These are phyloP conservation scores for Ctenosaura bakeri DNA, from an alignment of 2,797 vertebrate species.

Conservation along the genomic window DNA sequence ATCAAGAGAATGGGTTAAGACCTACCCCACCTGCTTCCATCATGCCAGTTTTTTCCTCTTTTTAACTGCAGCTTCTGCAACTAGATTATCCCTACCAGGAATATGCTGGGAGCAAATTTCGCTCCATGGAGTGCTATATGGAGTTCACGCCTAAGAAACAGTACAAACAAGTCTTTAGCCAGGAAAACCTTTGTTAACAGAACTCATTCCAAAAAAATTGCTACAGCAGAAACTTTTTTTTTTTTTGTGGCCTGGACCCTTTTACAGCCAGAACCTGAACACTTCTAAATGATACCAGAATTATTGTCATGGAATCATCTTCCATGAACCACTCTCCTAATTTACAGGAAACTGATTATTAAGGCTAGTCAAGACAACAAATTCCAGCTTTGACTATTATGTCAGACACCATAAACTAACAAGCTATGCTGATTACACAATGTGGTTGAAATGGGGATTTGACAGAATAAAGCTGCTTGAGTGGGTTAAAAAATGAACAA, in stretches of 20 bases:
- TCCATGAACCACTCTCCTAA: too few species aligned
- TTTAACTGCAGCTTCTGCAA: background rate
- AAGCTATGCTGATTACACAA: constrained; percentile 29
- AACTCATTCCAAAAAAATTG: background rate
- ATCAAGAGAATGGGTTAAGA: background rate
- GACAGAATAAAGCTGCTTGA: constrained; percentile 35
- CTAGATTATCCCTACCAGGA: background rate
- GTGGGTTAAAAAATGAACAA: constrained; percentile 12
- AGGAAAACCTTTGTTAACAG: rapidly evolving
- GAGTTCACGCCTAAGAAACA: background rate
- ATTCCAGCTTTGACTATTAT: background rate
- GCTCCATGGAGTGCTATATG: background rate
- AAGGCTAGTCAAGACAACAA: constrained; percentile 10
- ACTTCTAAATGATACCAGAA: background rate
- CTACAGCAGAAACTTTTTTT: background rate
- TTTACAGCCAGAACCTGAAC: background rate
- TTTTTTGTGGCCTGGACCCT: background rate
- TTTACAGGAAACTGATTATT: background rate
- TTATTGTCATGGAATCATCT: background rate
- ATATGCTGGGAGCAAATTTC: background rate
- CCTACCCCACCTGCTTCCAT: background rate
- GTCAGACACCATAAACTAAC: constrained; percentile 7
- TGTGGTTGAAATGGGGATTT: background rate
- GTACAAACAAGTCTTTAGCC: constrained; percentile 30
- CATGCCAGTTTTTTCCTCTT: background rate